These are phyloP conservation scores for Ceratotherium simum DNA, from an alignment of 2,113 vertebrate genomes.

Conservation along the genomic window DNA sequence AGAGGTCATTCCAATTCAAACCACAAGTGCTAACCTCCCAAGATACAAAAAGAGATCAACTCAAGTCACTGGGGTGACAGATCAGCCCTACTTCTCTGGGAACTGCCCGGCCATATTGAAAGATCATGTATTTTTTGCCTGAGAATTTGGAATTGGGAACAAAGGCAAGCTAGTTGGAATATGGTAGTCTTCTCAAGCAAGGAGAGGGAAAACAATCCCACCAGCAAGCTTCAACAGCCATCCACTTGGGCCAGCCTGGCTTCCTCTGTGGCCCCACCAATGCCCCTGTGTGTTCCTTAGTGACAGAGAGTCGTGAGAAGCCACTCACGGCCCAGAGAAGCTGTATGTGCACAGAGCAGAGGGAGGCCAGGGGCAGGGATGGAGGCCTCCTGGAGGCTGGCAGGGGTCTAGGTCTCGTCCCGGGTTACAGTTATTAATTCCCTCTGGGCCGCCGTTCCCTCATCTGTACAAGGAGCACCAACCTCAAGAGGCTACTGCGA, in stretches of 20 bases:
- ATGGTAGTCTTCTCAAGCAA: neutral
- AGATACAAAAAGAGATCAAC: neutral
- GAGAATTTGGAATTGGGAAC: neutral
- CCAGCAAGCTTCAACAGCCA: neutral
- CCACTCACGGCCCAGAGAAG: neutral
- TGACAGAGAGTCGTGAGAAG: neutral
- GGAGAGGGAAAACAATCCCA: neutral
- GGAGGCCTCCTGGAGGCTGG: neutral
- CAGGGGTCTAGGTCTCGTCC: neutral
- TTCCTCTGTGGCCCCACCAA: neutral
- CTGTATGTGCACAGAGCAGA: neutral
- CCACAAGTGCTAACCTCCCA: neutral
- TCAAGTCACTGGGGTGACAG: neutral
- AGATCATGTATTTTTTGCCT: neutral
- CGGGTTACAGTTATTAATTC: neutral
- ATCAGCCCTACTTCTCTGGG: neutral
- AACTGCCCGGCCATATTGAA: neutral
- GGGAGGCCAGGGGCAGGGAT: too few relatives aligned
- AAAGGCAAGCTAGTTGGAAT: neutral
- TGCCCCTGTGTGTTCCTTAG: neutral
- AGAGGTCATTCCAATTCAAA: neutral
- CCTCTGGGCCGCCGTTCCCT: neutral
- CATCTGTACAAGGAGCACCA: neutral
- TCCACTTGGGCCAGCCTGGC: too few relatives aligned
- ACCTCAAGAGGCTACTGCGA: neutral